Evolutionary conservation across 2,113 vertebrate species (phyloP).

Genomic region (Aegithalos caudatus): DNA sequence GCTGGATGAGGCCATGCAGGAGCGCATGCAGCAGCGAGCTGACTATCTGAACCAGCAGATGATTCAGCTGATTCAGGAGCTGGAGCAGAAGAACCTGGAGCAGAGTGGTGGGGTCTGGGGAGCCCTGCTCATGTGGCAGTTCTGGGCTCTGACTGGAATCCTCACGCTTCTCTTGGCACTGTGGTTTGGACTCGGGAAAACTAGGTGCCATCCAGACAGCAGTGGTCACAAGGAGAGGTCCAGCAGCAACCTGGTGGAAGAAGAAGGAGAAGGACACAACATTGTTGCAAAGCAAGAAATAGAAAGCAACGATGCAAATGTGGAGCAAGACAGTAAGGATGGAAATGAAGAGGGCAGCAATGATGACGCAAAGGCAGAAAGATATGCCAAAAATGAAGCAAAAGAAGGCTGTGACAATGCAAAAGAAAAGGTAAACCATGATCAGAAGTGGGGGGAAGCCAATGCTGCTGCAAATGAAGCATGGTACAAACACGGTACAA

Average conservation of each 20-base stretch:
- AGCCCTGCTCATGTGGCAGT: fast-evolving
- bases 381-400: neutral
- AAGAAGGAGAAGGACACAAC: neutral
- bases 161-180: neutral
- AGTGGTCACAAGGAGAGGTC: neutral
- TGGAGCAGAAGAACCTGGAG: neutral
- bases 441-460: neutral
- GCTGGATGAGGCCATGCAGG: neutral
- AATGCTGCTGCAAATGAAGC: neutral
- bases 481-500: neutral
- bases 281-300: neutral
- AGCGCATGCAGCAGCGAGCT: neutral
- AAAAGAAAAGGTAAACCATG: too few relatives aligned
- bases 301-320: neutral
- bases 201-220: too few relatives aligned
- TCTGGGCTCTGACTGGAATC: neutral
- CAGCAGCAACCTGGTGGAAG: neutral
- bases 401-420: too few relatives aligned
- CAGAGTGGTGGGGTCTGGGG: neutral
- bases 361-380: neutral
- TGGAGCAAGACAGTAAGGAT: neutral
- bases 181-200: neutral
- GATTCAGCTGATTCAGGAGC: neutral
- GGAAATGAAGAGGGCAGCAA: neutral
- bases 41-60: neutral